Conservation (phyloP, 2,113 vertebrate species). For the Ursus arctos region DNA sequence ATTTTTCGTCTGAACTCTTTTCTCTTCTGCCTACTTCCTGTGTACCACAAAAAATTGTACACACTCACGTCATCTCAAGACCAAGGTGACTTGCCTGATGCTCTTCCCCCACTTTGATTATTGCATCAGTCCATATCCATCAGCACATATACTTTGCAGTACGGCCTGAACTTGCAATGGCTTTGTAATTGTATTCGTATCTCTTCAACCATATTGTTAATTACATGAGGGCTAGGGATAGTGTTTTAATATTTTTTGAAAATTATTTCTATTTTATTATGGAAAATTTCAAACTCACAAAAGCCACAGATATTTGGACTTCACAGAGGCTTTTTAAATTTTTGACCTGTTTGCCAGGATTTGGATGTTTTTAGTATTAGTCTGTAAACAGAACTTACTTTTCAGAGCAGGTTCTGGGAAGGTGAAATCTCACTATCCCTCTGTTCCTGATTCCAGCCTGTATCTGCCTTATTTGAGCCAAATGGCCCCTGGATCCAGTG, state of each 20-base stretch:
- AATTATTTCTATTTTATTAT: constrained; percentile 2
- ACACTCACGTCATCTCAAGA: background rate
- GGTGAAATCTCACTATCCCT: background rate
- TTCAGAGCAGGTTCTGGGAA: constrained; percentile 13
- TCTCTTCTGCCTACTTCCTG: background rate
- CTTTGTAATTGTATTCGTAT: constrained; percentile 23
- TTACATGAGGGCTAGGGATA: background rate
- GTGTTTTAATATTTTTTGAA: constrained; percentile 24
- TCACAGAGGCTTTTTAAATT: constrained; percentile 10
- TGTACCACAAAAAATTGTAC: background rate
- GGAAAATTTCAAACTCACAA: constrained; percentile 28
- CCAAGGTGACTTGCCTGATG: background rate
- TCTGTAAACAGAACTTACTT: background rate
- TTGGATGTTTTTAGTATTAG: constrained; percentile 18
- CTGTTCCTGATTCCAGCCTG: background rate
- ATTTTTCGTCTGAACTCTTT: constrained; percentile 7
- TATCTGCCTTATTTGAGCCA: background rate
- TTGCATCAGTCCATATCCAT: background rate
- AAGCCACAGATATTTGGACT: constrained; percentile 6
- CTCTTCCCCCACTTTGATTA: constrained; percentile 24
- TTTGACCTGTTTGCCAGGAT: constrained; percentile 51
- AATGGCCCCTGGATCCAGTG: background rate
- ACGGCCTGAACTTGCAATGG: background rate
- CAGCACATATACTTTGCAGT: background rate
- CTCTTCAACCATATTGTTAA: background rate